Evolutionary conservation across 2,113 vertebrate genomes (phyloP), one percentile per base, ranked within the genome.

Genomic region (Hymenochirus boettgeri): DNA sequence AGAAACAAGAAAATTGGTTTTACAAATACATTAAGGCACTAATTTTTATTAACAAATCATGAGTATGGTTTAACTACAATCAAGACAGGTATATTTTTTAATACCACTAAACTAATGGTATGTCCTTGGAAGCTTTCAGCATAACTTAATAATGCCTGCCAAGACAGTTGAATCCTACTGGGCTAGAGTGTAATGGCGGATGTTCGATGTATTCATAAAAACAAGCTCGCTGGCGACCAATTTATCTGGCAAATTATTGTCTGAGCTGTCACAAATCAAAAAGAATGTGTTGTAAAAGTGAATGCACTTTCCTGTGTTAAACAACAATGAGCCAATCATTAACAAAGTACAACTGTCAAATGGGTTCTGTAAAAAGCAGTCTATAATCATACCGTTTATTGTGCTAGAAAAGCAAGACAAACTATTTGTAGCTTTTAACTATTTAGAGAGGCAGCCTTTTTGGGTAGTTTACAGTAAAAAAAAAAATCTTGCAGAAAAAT

Each of bases 221-320:
- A 80, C 65, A 71, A 60, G 76, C 73, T 75, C 75, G 80, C 80
- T 82, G 76, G 78, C 79, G 72, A 75, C 70, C 75, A 70, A 77
- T 66, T 69, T 73, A 80, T 65, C 73, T 76, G 75, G 73, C 39
- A 66, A 82, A 76, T 82, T 80, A 78, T 71, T 78, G 55, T 62
- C 70, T 74, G 72, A 42, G 71, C 70, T 84, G 71, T 77, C 74
- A 79, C 42, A 72, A 70, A 66, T 58, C 19, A 71, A 62, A 69
- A 37, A 74, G 78, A 81, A 78, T 73, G 37, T 71, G 18, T 76
- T 80, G 73, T 71, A 50, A 78, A 62, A 72, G 55, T 26, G 61
- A 65, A 82, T 69, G 45, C 76, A 73, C 19, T 1, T 26, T 71
- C 70, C 39, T n/a, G 45, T 76, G 75, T 77, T 76, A 73, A 83